Base-by-base conservation (phyloP, 2,797 vertebrate genomes). In the Hozukius guyotensis region DNA sequence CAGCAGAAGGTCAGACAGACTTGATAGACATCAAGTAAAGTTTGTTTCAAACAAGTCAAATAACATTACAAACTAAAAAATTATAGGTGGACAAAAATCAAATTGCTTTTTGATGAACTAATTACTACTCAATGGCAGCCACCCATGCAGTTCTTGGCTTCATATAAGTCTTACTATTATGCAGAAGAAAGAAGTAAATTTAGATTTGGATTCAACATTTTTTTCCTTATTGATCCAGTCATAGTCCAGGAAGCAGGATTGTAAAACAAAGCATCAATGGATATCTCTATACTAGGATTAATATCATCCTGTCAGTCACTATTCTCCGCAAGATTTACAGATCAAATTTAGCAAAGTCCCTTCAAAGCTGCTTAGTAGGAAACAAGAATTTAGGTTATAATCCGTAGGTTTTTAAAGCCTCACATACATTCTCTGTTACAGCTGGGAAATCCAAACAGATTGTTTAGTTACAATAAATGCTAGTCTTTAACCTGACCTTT, bases 331-430 rank as follows among this genome's bases (percentile, higher is more conserved):
- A 89, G 85, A 87, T 90, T 86, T 89, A 86, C 32, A 2, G 81
- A 85, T 86, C 76, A 85, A 70, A 91, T 80, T 67, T 6, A 49
- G 42, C 64, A 65, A 71, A 80, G 81, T 83, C 82, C 29, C 31
- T 64, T 81, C 27, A 90, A 93, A 91, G 90, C 89, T 87, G 87
- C 78, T 93, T 92, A 86, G 85, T 71, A 75, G 42, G 42, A 80
- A 77, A 69, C 57, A 88, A 83, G 77, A 85, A 89, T 81, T 80
- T 42, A 72, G 71, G 27, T 83, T 89, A 55, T 85, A 90, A 92
- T 90, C 8, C 56, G 55, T 70, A 71, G 83, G 56, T 81, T 72
- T 63, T 69, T 65, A 77, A 85, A 89, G 72, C 82, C 61, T 49
- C 31, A 36, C 60, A 75, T 27, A 72, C 29, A 80, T 75, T 72